These are phyloP conservation scores for Phymastichus coffea DNA, from an alignment of 1,140 invertebrate species.

Conservation along the genomic window DNA sequence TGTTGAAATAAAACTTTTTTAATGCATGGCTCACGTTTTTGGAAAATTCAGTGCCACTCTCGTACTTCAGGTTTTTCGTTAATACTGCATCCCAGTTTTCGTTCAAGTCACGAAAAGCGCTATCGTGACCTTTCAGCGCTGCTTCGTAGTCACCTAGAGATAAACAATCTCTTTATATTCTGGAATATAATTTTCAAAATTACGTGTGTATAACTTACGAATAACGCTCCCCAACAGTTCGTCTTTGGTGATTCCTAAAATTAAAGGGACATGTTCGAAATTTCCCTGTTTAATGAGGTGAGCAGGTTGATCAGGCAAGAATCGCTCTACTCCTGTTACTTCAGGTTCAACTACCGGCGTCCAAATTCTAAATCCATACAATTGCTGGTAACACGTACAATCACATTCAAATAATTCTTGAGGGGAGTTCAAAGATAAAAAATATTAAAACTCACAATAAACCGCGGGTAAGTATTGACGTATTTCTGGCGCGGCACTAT, in stretches of 20 bases:
- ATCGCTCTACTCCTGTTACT: slow-evolving; percentile 63
- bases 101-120: not conserved
- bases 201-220: no score
- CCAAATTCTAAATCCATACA: no score
- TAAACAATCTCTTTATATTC: no score
- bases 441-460: slow-evolving; percentile 26
- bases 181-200: no score
- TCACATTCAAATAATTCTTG: no score
- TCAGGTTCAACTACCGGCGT: slow-evolving; percentile 65
- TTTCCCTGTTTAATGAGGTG: slow-evolving; percentile 58
- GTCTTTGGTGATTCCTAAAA: slow-evolving; percentile 64
- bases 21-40: slow-evolving; percentile 51
- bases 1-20: slow-evolving; percentile 47
- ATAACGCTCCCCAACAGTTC: slow-evolving; percentile 59
- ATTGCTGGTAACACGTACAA: no score
- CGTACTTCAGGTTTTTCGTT: slow-evolving; percentile 61
- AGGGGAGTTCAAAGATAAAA: no score
- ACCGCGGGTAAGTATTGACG: slow-evolving; percentile 2
- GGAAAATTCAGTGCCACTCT: slow-evolving; percentile 48
- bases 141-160: no score
- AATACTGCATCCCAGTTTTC: not conserved
- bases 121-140: not conserved
- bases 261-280: slow-evolving; percentile 63
- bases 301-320: slow-evolving; percentile 60
- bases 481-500: slow-evolving; percentile 38